Percentiles rank a stretch among this genome's conserved stretches.
phyloP scores from a whole-genome alignment of 2,888 invertebrate species.

The Caenorhabditis sinica region DNA sequence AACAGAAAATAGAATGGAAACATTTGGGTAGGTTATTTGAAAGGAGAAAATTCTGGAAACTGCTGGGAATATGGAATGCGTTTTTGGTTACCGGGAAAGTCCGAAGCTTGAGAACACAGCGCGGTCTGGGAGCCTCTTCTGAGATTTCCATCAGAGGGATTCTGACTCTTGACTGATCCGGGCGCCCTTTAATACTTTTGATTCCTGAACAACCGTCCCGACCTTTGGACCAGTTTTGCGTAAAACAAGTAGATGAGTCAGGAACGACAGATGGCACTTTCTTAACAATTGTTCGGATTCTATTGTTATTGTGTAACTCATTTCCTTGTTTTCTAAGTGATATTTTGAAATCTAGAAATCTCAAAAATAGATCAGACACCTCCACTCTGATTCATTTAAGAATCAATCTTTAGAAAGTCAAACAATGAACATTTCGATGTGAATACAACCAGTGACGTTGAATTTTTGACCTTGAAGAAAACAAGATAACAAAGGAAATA shows the following conservation, averaged over 20 bases:
- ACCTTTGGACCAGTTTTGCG: constrained; percentile 30
- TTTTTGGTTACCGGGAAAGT: too few species aligned
- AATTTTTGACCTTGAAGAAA: not conserved
- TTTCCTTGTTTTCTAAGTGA: constrained; percentile 6
- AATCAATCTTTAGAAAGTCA: not conserved
- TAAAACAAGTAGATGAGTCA: constrained; percentile 47
- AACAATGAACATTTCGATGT: not conserved
- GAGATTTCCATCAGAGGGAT: not conserved
- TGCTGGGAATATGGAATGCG: too few species aligned
- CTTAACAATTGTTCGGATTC: constrained; percentile 27
- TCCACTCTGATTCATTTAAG: not conserved
- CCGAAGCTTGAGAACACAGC: not conserved
- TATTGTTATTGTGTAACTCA: constrained; percentile 27
- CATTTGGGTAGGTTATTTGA: not conserved
- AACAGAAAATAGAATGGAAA: constrained; percentile 6
- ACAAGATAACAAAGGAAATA: not conserved
- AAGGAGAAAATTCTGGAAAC: not conserved
- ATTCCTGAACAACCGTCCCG: not conserved
- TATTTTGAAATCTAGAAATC: constrained; percentile 21
- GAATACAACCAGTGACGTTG: too few species aligned
- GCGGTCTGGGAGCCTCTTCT: not conserved
- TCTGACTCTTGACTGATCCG: not conserved
- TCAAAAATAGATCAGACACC: not conserved
- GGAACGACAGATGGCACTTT: constrained; percentile 8
- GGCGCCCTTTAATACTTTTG: constrained; percentile 17